Evolutionary conservation across 2,113 vertebrate genomes (phyloP).

Genomic region (Xiphorhynchus elegans): DNA sequence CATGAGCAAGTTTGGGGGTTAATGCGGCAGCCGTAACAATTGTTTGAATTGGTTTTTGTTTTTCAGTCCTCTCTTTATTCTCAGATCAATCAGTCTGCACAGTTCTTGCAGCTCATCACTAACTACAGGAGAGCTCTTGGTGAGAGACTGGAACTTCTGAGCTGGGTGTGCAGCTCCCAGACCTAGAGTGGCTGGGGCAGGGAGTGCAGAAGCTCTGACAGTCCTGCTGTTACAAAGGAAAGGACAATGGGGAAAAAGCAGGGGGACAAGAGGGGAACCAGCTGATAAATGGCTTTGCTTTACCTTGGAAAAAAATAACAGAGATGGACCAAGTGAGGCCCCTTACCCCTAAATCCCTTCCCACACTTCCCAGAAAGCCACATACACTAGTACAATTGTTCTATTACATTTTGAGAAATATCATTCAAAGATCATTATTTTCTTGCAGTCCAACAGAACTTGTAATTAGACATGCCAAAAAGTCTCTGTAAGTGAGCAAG

Average conservation of each 20-base stretch:
- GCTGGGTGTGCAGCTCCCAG: slow-evolving; percentile 59
- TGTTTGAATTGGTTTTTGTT: slow-evolving; percentile 52
- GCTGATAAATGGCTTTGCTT: slow-evolving; percentile 74
- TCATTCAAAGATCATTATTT: slow-evolving; percentile 36
- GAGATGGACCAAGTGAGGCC: slow-evolving; percentile 66
- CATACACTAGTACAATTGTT: slow-evolving; percentile 44
- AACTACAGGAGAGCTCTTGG: slow-evolving; percentile 65
- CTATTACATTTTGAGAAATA: slow-evolving; percentile 34
- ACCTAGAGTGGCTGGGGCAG: slow-evolving; percentile 55
- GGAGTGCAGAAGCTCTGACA: slow-evolving; percentile 60
- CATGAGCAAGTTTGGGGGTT: slow-evolving; percentile 44
- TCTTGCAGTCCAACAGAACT: slow-evolving; percentile 54
- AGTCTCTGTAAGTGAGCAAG: slow-evolving; percentile 35
- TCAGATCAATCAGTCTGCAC: slow-evolving; percentile 74
- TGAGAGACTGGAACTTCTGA: slow-evolving; percentile 71
- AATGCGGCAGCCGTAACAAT: slow-evolving; percentile 61
- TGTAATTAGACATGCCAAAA: slow-evolving; percentile 2
- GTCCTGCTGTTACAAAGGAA: slow-evolving; percentile 68
- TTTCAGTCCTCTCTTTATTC: slow-evolving; percentile 69
- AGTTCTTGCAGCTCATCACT: slow-evolving; percentile 74
- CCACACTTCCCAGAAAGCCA: slow-evolving; percentile 27
- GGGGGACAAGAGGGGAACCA: neutral
- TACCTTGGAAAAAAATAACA: slow-evolving; percentile 78
- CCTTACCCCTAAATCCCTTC: slow-evolving; percentile 57
- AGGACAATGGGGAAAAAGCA: slow-evolving; percentile 55